Base-by-base conservation (phyloP, 2,797 vertebrate species). In the Taenioides sp. region DNA sequence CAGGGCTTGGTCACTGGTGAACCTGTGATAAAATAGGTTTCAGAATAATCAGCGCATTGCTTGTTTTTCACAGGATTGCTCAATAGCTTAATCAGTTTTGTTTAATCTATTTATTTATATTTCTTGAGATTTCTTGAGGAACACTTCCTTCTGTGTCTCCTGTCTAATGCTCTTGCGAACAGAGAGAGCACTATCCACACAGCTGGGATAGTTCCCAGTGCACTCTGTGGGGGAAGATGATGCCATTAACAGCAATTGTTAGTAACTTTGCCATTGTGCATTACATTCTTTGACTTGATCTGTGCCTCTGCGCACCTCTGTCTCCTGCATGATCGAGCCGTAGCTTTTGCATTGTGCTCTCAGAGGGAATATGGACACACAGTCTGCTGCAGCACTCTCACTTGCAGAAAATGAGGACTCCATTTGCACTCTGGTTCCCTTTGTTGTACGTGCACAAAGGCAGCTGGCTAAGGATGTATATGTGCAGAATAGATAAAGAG, bases 211-310 rank as follows among this genome's bases (percentile, higher is more conserved):
- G 86, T 83, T 88, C 80, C 73, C 77, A 71, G 49, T 54, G 55
- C 67, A 59, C 59, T 80, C 84, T 86, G 80, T 62, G 80, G 81
- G 83, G 70, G 76, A 81, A 78, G 85, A 90, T 91, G 86, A 92
- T 87, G 90, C 78, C 90, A 89, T 90, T 90, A 87, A 84, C 57
- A 57, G 85, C 87, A 90, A 91, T 88, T 84, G 83, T 88, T 87
- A 86, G 86, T 86, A 87, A 73, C 68, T 52, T 60, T 73, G 70
- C 79, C 76, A 85, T 75, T 78, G 69, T 85, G 73, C 50, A 67
- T 83, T 82, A 81, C 73, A 31, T 65, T 58, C 66, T 58, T 68
- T 71, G 25, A 49, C 50, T 65, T 49, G 22, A 43, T 70, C 52
- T 68, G 16, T 55, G 28, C 65, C 23, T 28, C 76, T 83, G 65